Percentiles rank a stretch among this genome's conserved stretches.
phyloP scores from a whole-genome alignment of 2,113 vertebrate genomes.

The Solenodon paradoxus region DNA sequence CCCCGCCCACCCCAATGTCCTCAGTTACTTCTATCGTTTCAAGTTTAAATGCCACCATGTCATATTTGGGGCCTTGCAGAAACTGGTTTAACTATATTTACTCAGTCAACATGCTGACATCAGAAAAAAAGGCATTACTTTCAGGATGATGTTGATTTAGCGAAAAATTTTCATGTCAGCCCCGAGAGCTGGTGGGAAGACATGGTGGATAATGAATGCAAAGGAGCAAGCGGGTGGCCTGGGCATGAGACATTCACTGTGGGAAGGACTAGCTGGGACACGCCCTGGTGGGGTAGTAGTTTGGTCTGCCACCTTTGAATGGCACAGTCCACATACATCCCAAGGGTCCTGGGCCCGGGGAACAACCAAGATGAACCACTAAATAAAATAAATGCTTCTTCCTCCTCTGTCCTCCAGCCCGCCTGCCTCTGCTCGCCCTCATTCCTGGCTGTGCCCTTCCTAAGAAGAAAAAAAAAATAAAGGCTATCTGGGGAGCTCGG shows the following conservation, averaged over 20 bases:
- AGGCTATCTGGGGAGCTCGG: not conserved
- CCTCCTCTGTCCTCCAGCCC: too few relatives aligned
- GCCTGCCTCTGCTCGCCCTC: too few relatives aligned
- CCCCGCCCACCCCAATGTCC: not conserved
- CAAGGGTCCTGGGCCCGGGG: too few relatives aligned
- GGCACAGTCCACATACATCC: too few relatives aligned
- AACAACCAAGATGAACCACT: too few relatives aligned
- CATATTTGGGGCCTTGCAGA: not conserved
- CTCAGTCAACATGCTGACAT: not conserved
- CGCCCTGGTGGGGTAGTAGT: too few relatives aligned
- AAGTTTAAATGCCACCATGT: not conserved
- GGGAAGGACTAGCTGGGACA: not conserved
- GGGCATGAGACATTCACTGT: fast-evolving
- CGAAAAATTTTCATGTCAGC: not conserved
- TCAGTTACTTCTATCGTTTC: not conserved
- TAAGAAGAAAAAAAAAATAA: too few relatives aligned
- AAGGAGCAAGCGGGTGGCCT: not conserved
- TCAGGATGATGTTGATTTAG: not conserved
- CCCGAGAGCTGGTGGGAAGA: not conserved
- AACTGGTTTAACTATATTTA: not conserved
- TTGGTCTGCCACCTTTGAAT: too few relatives aligned
- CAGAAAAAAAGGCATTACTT: not conserved
- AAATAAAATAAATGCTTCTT: too few relatives aligned
- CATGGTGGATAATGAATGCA: not conserved
- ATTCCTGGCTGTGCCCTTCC: too few relatives aligned